A percentile compares a stretch with the other conserved stretches of the same genome.
These are phyloP conservation scores for Dinomys branickii DNA, from an alignment of 2,113 vertebrate species.

Conservation along the genomic window DNA sequence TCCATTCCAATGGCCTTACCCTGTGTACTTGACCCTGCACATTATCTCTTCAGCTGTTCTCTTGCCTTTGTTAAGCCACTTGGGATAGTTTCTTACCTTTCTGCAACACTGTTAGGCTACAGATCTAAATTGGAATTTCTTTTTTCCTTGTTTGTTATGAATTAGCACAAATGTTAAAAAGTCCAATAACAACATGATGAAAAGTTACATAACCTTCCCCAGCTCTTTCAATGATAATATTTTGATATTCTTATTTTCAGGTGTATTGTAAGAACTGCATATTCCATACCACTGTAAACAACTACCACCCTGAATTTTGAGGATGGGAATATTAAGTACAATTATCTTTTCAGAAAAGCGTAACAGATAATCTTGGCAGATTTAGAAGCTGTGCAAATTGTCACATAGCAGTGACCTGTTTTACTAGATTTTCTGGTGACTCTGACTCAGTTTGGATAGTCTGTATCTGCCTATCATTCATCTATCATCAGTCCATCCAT, in stretches of 20 bases:
- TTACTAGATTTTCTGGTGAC: background rate
- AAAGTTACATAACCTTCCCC: background rate
- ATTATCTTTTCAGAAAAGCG: background rate
- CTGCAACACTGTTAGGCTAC: background rate
- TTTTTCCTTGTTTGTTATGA: background rate
- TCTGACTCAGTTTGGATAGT: background rate
- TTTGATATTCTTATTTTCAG: background rate
- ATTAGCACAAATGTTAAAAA: background rate
- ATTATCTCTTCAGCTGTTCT: background rate
- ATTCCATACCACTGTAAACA: background rate
- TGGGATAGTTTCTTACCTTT: background rate
- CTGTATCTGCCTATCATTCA: background rate
- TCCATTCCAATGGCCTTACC: background rate
- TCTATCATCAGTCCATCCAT: background rate
- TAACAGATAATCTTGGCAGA: background rate
- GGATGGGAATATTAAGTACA: background rate
- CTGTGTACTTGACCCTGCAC: rapidly evolving
- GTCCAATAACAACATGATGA: background rate
- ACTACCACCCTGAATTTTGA: background rate
- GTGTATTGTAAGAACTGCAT: background rate
- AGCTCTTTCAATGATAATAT: background rate
- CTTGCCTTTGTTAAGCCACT: background rate
- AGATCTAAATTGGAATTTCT: background rate
- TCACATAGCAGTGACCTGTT: background rate
- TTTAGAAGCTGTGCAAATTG: background rate